phyloP scores from a whole-genome alignment of 2,113 vertebrate species.

The Hassar affinis region DNA sequence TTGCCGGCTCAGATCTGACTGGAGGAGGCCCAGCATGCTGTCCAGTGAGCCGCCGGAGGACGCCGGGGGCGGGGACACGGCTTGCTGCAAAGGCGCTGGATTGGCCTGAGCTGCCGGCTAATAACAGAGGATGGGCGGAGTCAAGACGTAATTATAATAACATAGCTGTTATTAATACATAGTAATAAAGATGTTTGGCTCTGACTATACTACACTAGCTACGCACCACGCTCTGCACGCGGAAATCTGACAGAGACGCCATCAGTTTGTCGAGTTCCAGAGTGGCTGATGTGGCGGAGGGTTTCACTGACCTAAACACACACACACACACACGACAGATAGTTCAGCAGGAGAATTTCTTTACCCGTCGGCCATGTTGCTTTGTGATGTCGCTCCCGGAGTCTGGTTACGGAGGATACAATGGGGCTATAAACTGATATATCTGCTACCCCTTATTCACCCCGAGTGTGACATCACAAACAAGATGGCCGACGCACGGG shows the following conservation, averaged over 20 bases:
- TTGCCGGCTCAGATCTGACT: conserved; percentile 85
- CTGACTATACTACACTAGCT: too few species aligned
- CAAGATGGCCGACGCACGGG: neutral
- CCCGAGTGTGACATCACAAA: neutral
- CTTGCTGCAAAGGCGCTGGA: conserved; percentile 61
- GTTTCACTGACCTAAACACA: conserved; percentile 69
- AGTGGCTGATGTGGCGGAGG: conserved; percentile 86
- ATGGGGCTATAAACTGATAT: neutral
- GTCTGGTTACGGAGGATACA: too few species aligned
- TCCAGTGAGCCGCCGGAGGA: conserved; percentile 76
- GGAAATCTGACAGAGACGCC: conserved; percentile 91
- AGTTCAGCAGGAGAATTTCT: neutral
- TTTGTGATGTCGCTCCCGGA: neutral
- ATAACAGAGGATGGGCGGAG: neutral
- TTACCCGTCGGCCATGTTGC: neutral
- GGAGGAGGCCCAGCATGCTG: conserved; percentile 89
- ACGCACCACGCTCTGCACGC: conserved; percentile 85
- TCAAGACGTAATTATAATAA: neutral
- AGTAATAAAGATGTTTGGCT: neutral
- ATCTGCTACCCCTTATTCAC: neutral
- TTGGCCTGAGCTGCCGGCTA: conserved; percentile 59
- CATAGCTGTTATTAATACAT: neutral
- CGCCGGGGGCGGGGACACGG: conserved; percentile 57
- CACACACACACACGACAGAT: conserved; percentile 6
- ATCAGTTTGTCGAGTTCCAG: conserved; percentile 89